Percentiles rank a stretch among this genome's conserved stretches.
Conservation (phyloP, 2,113 vertebrate genomes). For the Rhineura floridana region DNA sequence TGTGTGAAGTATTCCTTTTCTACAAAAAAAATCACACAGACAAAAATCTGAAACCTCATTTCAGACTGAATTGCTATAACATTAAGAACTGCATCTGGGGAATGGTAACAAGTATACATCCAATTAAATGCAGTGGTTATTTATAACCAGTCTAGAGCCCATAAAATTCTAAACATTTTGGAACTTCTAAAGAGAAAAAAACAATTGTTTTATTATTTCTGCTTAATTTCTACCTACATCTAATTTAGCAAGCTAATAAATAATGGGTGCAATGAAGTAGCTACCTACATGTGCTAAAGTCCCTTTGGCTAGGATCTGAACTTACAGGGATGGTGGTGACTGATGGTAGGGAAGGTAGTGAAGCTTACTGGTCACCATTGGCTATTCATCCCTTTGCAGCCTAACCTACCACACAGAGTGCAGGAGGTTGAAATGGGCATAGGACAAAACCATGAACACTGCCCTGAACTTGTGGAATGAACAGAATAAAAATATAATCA, state of each 20-base stretch:
- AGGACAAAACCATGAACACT: too few relatives aligned
- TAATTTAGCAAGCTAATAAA: not conserved
- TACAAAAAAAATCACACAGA: not conserved
- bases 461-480: too few relatives aligned
- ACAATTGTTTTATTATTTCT: constrained; percentile 8
- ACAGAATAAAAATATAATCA: too few relatives aligned
- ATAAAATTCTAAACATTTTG: not conserved
- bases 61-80: not conserved
- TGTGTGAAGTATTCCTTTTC: not conserved
- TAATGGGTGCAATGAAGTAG: not conserved
- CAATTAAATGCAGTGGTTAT: constrained; percentile 1
- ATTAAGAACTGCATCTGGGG: not conserved
- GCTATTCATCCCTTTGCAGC: too few relatives aligned
- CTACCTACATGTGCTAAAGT: not conserved
- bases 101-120: not conserved
- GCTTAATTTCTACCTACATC: not conserved
- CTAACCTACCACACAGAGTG: too few relatives aligned
- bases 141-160: not conserved
- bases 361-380: too few relatives aligned
- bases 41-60: constrained; percentile 14
- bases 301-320: not conserved
- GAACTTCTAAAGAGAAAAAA: not conserved
- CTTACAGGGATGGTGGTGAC: too few relatives aligned
- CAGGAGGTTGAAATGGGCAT: too few relatives aligned
- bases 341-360: too few relatives aligned